These are phyloP conservation scores for Zygogramma bicolorata DNA, from an alignment of 2,888 invertebrate species.

Conservation along the genomic window DNA sequence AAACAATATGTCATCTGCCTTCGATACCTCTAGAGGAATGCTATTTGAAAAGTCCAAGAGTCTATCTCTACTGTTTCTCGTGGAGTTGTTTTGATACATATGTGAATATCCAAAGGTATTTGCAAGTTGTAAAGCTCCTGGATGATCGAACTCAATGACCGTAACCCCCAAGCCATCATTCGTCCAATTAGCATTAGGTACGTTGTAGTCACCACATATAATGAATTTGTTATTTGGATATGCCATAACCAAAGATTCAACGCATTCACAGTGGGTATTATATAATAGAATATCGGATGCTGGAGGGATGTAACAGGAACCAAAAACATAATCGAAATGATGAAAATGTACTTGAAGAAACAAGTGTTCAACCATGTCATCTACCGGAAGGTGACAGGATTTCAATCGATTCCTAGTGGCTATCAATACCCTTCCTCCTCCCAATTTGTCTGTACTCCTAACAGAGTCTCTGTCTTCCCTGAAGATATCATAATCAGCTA, in stretches of 20 bases:
- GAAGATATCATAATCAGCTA: not conserved
- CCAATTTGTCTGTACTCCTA: too few species aligned
- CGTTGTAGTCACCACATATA: not conserved
- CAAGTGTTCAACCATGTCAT: not conserved
- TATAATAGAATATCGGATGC: not conserved
- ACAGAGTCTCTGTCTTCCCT: too few species aligned
- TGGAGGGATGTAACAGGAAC: not conserved
- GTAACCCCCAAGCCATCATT: not conserved
- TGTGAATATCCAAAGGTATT: not conserved
- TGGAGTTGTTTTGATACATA: not conserved
- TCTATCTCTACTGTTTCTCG: not conserved
- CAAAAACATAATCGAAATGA: not conserved
- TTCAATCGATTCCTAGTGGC: not conserved
- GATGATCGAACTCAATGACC: not conserved
- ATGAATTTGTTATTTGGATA: not conserved
- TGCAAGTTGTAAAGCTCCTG: not conserved
- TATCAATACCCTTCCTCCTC: not conserved
- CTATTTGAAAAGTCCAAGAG: not conserved
- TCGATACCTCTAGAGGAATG: not conserved
- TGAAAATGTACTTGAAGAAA: not conserved
- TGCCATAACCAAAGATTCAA: not conserved
- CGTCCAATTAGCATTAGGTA: not conserved
- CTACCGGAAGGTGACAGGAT: not conserved
- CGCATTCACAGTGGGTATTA: not conserved
- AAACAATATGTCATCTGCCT: not conserved